Evolutionary conservation across 53 echinoderm and acorn worm genomes (phyloP), one percentile per base, ranked within the genome.

Genomic region (Echinarachnius parma): DNA sequence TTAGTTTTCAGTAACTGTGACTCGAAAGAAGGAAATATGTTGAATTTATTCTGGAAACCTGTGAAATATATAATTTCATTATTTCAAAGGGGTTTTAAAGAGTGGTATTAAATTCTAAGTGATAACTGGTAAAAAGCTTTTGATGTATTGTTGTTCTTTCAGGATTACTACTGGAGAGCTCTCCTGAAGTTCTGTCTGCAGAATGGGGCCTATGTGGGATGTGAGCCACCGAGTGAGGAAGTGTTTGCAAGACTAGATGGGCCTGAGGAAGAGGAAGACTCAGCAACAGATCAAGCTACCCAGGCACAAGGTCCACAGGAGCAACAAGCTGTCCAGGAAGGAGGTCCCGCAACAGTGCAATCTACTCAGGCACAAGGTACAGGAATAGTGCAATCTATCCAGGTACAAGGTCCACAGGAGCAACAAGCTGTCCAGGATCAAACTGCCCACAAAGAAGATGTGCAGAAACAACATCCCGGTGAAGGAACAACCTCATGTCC

Each of bases 201-300:
- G 66, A 77, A 77, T 30, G 37, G 69, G 48, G 98, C 91, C 33
- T 98, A 98, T 78, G 78, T 80, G 24, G 98, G 98, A 21, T 91
- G 91, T 68, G 81, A 98, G 48, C 75, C 83, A 21, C 98, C 98
- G 18, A 72, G 37, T 16, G 57, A 72, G 9, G 57, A 72, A 37
- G 34, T 24, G 2, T 56, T 72, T 15, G 56, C 34, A 57, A 55
- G 39, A 25, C 55, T 72, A 9, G 74, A 72, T 8, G 74, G 57
- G 9, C 74, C 39, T 10, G 27, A 56, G 44, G 57, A 37, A 37
- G 55, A 56, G 28, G 57, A 57, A 37, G 33, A 7, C 1, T 7
- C 19, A 14, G 52, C 9, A 9, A 21, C 4, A 9, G 15, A 34
- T 11, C 50, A 31, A 22, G 34, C 29, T 50, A 25, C 32, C n/a